Base-by-base conservation (phyloP, 1,140 invertebrate genomes). In the Bursaphelenchus mucronatus region DNA sequence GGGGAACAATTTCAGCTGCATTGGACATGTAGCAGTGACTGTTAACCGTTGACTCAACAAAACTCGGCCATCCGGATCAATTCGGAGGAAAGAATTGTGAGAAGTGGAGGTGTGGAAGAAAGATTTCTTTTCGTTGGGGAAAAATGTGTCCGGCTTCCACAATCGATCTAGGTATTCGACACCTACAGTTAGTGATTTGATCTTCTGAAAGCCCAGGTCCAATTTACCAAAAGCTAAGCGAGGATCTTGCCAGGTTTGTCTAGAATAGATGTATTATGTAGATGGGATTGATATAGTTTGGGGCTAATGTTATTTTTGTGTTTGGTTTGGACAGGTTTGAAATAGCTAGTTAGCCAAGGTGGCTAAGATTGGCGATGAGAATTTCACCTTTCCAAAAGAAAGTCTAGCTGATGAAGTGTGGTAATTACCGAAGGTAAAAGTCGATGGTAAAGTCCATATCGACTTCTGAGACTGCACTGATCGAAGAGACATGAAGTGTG, bases 91-190 rank as follows among this genome's bases (percentile, higher is more conserved):
- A 51, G 83, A 85, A 70, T 86, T 86, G 50, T 84, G 92, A 74
- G 92, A 94, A 82, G 93, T 96, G 68, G 92, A 92, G 83, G 91
- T 90, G 85, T 97, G 94, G 86, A 96, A 95, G 86, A 94, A 94
- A 69, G 92, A 94, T 85, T 92, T 91, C 86, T 96, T 96, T 86
- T 96, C 93, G 84, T 96, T 97, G 19, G 85, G 92, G 86, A 95
- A 95, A 86, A 59, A 59, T 39, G 57, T 59, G 40, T 59, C 57
- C 57, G 94, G 94, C 80, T 95, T 91, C 93, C 93, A 96, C 83
- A 96, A 92, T 84, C 92, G 92, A 83, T 93, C 91, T 82, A 96
- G 84, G 92, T 95, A 86, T 91, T 93, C 74, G 89, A 93, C 73
- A 89, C 92, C 72, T 90, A 86, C 76, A 11, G 78, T 80, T 10